Percentiles rank a stretch among this genome's conserved stretches.
Evolutionary conservation across 1,140 invertebrate species (phyloP).

Genomic region (Drosophila asahinai): DNA sequence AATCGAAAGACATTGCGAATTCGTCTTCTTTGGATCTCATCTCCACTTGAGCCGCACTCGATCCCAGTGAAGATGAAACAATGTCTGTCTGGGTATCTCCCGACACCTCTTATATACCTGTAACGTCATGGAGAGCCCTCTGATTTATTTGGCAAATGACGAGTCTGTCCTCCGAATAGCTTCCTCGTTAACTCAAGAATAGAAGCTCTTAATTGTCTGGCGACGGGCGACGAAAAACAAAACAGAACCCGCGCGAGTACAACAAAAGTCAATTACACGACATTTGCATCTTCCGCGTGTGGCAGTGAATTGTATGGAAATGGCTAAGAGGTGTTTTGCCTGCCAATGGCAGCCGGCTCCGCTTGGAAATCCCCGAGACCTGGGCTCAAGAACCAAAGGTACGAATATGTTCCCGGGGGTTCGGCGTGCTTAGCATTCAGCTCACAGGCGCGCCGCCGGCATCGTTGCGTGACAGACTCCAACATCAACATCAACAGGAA

Average conservation of each 20-base stretch:
- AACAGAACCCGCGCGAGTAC: constrained; percentile 7
- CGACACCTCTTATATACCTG: not conserved
- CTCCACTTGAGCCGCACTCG: constrained; percentile 20
- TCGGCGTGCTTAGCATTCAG: constrained; percentile 57
- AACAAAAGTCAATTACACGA: constrained; percentile 56
- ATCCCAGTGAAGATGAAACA: constrained; percentile 7
- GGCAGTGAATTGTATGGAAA: constrained; percentile 44
- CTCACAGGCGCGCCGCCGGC: constrained; percentile 14
- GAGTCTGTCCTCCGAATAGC: constrained; percentile 30
- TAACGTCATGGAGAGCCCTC: constrained; percentile 13
- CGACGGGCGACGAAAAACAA: constrained; percentile 17
- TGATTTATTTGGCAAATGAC: constrained; percentile 51
- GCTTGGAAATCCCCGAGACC: constrained; percentile 46
- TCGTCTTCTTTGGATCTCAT: constrained; percentile 35
- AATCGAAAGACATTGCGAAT: constrained; percentile 32
- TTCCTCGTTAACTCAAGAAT: constrained; percentile 49
- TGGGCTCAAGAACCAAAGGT: constrained; percentile 36
- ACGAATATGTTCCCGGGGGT: constrained; percentile 43
- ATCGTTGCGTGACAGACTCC: constrained; percentile 50
- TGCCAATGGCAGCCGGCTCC: constrained; percentile 28
- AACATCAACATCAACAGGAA: constrained; percentile 10
- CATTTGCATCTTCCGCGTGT: constrained; percentile 50
- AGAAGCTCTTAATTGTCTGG: constrained; percentile 46
- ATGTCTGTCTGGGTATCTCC: constrained; percentile 22
- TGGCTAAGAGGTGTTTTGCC: constrained; percentile 47